Evolutionary conservation across 2,113 vertebrate genomes (phyloP), one percentile per base, ranked within the genome.

Genomic region (Tautogolabrus adspersus): DNA sequence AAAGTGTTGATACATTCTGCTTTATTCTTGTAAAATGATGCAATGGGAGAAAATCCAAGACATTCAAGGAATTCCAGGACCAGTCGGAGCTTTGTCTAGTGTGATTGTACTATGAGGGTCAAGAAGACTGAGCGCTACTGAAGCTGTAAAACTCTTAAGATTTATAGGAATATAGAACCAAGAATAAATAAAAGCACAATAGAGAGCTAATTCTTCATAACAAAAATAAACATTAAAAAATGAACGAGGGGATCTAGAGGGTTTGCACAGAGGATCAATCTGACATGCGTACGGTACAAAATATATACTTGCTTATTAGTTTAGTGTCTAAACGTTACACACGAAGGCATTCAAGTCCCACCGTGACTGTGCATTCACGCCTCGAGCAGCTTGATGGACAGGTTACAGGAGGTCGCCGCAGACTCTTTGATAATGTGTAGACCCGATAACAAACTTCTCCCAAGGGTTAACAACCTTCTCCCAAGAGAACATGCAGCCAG

Each of bases 131-230:
- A 76, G 49, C 37, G 54, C 79, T 55, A 71, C 49, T 37, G 11
- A 5, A 40, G 44, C 74, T 71, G 66, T 68, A 82, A 67, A 66
- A 49, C 40, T 38, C 54, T 44, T 18, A 49, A 46, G 47, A 40
- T 42, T 68, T 56, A 54, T 38, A 64, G 18, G 52, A 83, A 79
- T 21, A 86, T 51, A 59, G 16, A 47, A 9, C 19, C 16, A 22
- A 23, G 40, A 42, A 85, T 79, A 86, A 83, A 87, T 76, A 77
- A 88, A 79, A 82, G 69, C 68, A 72, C 49, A 69, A 47, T 9
- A 22, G 16, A 75, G 54, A 68, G 74, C 65, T 52, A 69, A 52
- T 51, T 18, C 55, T 72, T 66, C 57, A 19, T 18, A 61, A 71
- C 26, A 26, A 58, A 37, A 57, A 30, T 73, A 65, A 71, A 55